Conservation (phyloP, 2,797 vertebrate genomes). For the Typhlichthys eigenmanni region DNA sequence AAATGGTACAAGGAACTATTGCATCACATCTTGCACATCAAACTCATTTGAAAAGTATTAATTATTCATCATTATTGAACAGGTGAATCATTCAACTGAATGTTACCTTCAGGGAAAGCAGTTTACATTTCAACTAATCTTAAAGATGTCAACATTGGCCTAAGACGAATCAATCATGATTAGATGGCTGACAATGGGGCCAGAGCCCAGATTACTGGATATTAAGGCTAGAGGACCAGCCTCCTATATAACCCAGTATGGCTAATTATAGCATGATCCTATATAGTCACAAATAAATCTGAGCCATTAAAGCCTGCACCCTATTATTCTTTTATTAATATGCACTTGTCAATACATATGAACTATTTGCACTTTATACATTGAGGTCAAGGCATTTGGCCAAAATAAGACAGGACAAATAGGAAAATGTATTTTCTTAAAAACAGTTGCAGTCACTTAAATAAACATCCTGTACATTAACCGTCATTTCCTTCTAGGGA, state of each 20-base stretch:
- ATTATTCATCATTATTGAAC: neutral
- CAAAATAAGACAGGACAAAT: slow-evolving; percentile 60
- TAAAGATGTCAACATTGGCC: neutral
- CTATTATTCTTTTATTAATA: slow-evolving; percentile 74
- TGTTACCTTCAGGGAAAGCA: neutral
- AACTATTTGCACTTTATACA: slow-evolving; percentile 78
- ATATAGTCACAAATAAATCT: slow-evolving; percentile 61
- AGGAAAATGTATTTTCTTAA: slow-evolving; percentile 51
- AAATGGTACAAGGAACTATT: no score
- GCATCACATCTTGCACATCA: no score
- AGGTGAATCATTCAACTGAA: neutral
- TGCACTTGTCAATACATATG: slow-evolving; percentile 73
- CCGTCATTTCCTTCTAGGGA: slow-evolving; percentile 21
- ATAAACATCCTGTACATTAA: slow-evolving; percentile 67
- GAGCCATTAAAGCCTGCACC: slow-evolving; percentile 46
- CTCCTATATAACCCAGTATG: slow-evolving; percentile 4
- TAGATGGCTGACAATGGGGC: slow-evolving; percentile 9
- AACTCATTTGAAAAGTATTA: no score
- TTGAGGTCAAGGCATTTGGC: slow-evolving; percentile 76
- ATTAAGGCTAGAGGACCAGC: no score
- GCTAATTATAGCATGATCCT: slow-evolving; percentile 44
- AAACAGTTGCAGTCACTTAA: slow-evolving; percentile 70
- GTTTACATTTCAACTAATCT: neutral
- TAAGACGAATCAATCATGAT: neutral
- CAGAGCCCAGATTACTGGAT: slow-evolving; percentile 15